Base-by-base conservation (phyloP, 2,797 vertebrate genomes). In the Neosalanx taihuensis region DNA sequence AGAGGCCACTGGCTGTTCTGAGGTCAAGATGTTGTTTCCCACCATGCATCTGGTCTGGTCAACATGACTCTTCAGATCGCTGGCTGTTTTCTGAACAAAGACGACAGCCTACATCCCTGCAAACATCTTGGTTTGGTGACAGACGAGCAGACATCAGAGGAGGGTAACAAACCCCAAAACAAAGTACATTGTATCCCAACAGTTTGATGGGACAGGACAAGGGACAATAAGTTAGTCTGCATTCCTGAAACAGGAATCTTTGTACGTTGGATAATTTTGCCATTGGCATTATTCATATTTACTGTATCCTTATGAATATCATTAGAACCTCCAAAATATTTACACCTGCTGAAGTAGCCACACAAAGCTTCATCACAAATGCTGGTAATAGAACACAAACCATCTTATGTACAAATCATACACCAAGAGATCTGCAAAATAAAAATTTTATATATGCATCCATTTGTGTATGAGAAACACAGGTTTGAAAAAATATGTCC, bases 261-360 rank as follows among this genome's bases (percentile, higher is more conserved):
- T 68, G 74, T 65, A 78, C 78, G 77, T 58, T 59, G 74, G 71
- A 75, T 68, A 60, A 31, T 65, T 68, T 49, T 67, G 70, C 66
- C 23, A 69, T 62, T 61, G 49, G 66, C 69, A 73, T 76, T 83
- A 76, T 74, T 71, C 89, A 87, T 84, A 87, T 86, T 87, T 81
- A 89, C 78, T 86, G 56, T 80, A 79, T 88, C 71, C 72, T 86
- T 84, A 85, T 81, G 81, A 80, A 81, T 82, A 76, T 79, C 80
- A 82, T 87, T 57, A 70, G 79, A 67, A 84, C 81, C 83, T 89
- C 18, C 85, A 90, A 87, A 87, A 86, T 80, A 89, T 86, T 82
- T 81, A 89, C 83, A 81, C 83, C 84, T 81, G 85, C 76, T 81
- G 76, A 86, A 86, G 79, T 82, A 86, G 75, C 77, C 74, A 41